Evolutionary conservation across 2,113 vertebrate genomes (phyloP).

Genomic region (Triplophysa rosa): DNA sequence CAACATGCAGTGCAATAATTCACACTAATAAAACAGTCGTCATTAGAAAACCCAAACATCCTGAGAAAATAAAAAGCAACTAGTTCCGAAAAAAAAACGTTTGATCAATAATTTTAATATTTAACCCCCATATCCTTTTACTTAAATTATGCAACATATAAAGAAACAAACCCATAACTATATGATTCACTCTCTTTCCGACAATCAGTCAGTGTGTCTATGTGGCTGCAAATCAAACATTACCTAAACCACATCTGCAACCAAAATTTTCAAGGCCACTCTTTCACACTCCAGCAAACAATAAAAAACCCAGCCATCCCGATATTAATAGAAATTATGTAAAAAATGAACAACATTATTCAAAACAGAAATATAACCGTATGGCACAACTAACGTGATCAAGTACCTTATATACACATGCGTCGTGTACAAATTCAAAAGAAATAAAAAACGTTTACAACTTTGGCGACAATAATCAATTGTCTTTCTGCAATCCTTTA

Average conservation of each 20-base stretch:
- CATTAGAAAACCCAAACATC: slow-evolving; percentile 65
- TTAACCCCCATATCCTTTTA: slow-evolving; percentile 57
- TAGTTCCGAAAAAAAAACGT: slow-evolving; percentile 52
- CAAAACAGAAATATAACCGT: slow-evolving; percentile 45
- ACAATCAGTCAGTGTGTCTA: slow-evolving; percentile 52
- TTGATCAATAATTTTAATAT: slow-evolving; percentile 62
- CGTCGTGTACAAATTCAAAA: slow-evolving; percentile 51
- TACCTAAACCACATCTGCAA: slow-evolving; percentile 52
- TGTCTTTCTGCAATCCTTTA: slow-evolving; percentile 51
- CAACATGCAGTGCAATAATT: slow-evolving; percentile 70
- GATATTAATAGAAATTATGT: slow-evolving; percentile 3
- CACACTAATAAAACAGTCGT: slow-evolving; percentile 71
- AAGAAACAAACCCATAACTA: slow-evolving; percentile 50
- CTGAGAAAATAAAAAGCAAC: slow-evolving; percentile 71
- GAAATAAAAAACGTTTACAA: slow-evolving; percentile 44
- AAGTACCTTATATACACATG: slow-evolving; percentile 72
- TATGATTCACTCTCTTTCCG: slow-evolving; percentile 56
- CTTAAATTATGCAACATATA: slow-evolving; percentile 69
- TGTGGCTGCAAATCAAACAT: slow-evolving; percentile 35
- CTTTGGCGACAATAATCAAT: slow-evolving; percentile 64
- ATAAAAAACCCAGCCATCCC: slow-evolving; percentile 45
- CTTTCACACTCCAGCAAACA: slow-evolving; percentile 31
- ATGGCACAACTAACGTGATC: slow-evolving; percentile 59
- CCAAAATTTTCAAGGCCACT: slow-evolving; percentile 66
- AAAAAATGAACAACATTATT: slow-evolving; percentile 25